Conservation (phyloP, 2,797 vertebrate genomes). For the Garrulus glandarius region DNA sequence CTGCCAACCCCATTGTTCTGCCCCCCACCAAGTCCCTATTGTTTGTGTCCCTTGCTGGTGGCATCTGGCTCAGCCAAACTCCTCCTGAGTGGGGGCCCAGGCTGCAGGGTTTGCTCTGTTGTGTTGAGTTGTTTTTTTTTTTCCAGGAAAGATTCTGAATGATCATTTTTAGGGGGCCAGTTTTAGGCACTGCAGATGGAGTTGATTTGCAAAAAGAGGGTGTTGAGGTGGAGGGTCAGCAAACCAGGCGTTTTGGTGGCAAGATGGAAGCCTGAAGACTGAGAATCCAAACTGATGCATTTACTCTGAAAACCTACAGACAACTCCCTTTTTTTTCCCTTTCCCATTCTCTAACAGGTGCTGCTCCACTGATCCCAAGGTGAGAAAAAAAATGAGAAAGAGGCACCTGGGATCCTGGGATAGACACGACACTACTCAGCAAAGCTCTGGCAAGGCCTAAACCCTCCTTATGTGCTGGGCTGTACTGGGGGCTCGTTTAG, state of each 20-base stretch:
- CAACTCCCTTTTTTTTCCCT: neutral
- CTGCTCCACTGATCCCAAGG: neutral
- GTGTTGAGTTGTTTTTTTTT: neutral
- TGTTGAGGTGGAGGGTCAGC: neutral
- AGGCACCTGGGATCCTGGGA: neutral
- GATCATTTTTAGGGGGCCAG: neutral
- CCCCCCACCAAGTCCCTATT: conserved; percentile 45
- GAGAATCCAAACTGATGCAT: neutral
- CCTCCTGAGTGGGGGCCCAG: conserved; percentile 13
- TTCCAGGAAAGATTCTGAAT: neutral
- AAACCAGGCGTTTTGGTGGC: neutral
- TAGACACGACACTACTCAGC: fast-evolving
- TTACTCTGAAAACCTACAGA: neutral
- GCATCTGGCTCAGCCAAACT: conserved; percentile 38
- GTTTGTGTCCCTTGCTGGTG: conserved; percentile 39
- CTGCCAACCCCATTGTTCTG: conserved; percentile 53
- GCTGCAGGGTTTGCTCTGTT: neutral
- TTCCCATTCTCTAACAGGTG: neutral
- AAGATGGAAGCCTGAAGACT: neutral
- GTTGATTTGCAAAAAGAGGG: neutral
- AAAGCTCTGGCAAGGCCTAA: neutral
- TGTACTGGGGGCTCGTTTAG: neutral
- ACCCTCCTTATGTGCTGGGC: neutral
- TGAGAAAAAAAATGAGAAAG: neutral
- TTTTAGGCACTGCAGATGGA: neutral